phyloP scores from a whole-genome alignment of 2,888 invertebrate species.

The Plutella xylostella region DNA sequence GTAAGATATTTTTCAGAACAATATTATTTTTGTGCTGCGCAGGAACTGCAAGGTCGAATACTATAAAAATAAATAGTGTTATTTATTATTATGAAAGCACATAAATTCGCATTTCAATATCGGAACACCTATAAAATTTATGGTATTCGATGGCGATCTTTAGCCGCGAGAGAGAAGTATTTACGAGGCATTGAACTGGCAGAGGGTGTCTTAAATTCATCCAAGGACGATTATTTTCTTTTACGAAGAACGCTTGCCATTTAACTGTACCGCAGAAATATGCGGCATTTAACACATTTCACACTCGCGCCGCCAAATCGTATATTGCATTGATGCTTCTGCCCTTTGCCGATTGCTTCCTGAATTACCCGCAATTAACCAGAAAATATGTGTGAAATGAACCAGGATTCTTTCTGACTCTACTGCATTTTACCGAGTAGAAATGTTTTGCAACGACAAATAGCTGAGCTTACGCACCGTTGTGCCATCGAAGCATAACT shows the following conservation, averaged over 20 bases:
- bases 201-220: slow-evolving; percentile 43
- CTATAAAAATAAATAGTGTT: background rate
- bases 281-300: slow-evolving; percentile 16
- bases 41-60: no score
- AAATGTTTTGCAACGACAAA: background rate
- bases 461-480: background rate
- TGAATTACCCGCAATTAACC: background rate
- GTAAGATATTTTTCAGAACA: no score
- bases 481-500: background rate
- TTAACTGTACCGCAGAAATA: no score
- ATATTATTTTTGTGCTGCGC: no score
- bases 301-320: background rate
- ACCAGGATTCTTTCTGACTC: background rate
- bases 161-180: slow-evolving; percentile 42
- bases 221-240: no score
- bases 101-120: slow-evolving; percentile 55
- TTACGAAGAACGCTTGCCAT: no score
- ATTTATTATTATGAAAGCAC: slow-evolving; percentile 29
- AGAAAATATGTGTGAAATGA: background rate
- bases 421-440: no score
- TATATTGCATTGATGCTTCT: background rate
- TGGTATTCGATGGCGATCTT: slow-evolving; percentile 42
- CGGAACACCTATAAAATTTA: slow-evolving; percentile 46
- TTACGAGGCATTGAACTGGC: slow-evolving; percentile 34
- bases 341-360: slow-evolving; percentile 4